phyloP scores from a whole-genome alignment of 1,140 invertebrate genomes.

The Microplitis mediator region DNA sequence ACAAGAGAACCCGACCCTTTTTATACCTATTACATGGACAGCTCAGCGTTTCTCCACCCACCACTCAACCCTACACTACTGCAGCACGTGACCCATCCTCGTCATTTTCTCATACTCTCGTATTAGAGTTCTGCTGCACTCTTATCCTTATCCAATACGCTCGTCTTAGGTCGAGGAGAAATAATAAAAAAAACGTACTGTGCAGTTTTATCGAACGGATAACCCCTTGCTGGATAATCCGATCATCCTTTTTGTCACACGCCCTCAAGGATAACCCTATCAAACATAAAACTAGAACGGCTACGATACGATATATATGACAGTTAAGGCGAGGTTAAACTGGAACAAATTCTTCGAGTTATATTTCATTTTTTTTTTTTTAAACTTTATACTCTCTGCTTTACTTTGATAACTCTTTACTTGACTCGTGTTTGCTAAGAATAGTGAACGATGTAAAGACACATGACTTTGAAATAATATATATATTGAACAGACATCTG shows the following conservation, averaged over 20 bases:
- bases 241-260: conserved; percentile 25
- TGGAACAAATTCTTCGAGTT: neutral
- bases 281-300: neutral
- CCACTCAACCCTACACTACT: too few species aligned
- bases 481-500: too few species aligned
- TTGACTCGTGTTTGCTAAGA: too few species aligned
- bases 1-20: neutral
- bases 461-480: too few species aligned
- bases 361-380: too few species aligned
- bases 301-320: neutral
- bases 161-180: neutral
- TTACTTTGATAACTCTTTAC: too few species aligned
- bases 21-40: too few species aligned
- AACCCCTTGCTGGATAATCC: conserved; percentile 20
- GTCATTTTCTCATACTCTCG: too few species aligned
- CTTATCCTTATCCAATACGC: neutral
- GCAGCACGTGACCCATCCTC: too few species aligned
- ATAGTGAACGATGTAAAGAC: too few species aligned
- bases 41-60: too few species aligned
- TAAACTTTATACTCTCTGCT: too few species aligned
- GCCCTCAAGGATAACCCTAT: neutral
- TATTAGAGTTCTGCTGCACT: neutral
- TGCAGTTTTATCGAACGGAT: conserved; percentile 21
- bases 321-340: neutral
- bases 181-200: neutral